phyloP scores from a whole-genome alignment of 1,140 invertebrate species.

The Trichoplusia ni region DNA sequence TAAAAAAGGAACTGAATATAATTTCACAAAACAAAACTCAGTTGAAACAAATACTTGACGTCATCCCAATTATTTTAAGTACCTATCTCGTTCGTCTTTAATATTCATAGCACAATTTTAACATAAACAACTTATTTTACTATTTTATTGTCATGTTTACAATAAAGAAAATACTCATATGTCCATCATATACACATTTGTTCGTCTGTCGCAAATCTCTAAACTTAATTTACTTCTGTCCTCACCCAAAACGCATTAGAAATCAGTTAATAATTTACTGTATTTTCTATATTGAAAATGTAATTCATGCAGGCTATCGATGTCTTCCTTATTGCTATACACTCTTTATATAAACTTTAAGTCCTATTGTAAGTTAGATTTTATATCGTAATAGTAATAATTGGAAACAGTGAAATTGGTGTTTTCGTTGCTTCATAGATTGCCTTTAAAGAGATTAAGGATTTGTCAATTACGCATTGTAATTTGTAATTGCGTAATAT shows the following conservation, averaged over 20 bases:
- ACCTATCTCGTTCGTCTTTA: too few species aligned
- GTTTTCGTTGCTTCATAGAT: conserved; percentile 25
- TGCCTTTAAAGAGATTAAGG: conserved; percentile 15
- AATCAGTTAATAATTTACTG: conserved; percentile 23
- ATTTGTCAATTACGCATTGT: conserved; percentile 34
- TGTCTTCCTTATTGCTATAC: conserved; percentile 81
- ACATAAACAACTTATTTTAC: too few species aligned
- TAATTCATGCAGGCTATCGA: conserved; percentile 79
- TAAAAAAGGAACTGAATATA: too few species aligned
- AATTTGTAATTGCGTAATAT: conserved; percentile 10
- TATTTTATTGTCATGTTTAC: too few species aligned
- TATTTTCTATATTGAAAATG: conserved; percentile 67
- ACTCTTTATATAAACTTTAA: conserved; percentile 74
- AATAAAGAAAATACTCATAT: not conserved
- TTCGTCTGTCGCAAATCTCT: not conserved
- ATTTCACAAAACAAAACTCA: too few species aligned
- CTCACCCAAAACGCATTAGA: conserved; percentile 23
- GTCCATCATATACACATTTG: not conserved
- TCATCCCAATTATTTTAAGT: too few species aligned
- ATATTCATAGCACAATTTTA: too few species aligned
- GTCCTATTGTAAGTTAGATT: conserved; percentile 70
- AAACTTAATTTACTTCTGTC: not conserved
- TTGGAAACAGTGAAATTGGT: not conserved
- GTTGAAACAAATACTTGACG: too few species aligned
- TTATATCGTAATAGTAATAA: conserved; percentile 47